These are phyloP conservation scores for Alauda arvensis DNA, from an alignment of 2,797 vertebrate species.

Conservation along the genomic window DNA sequence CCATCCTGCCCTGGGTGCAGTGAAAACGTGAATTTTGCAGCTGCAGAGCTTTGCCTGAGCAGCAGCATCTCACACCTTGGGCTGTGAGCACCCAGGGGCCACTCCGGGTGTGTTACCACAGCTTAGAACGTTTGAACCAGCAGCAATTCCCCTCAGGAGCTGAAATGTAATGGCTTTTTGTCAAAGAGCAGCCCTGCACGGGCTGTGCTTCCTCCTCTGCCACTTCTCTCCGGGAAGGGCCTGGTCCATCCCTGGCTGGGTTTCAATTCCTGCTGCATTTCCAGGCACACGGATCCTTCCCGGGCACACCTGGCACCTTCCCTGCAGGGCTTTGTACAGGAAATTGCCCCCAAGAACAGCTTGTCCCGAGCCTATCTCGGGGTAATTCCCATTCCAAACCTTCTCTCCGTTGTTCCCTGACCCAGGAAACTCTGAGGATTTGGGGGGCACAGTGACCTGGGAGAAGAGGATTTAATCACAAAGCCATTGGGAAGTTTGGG, in stretches of 20 bases:
- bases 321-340: background rate
- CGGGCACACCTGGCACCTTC: background rate
- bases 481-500: background rate
- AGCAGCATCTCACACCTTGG: background rate
- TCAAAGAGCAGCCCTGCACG: background rate
- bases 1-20: background rate
- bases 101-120: background rate
- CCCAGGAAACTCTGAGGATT: background rate
- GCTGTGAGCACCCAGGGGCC: background rate
- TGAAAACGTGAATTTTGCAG: background rate
- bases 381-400: background rate
- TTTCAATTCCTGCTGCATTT: background rate
- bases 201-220: background rate
- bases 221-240: background rate
- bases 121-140: background rate
- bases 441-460: background rate
- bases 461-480: background rate
- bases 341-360: background rate
- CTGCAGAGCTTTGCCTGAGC: background rate
- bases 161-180: background rate
- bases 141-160: background rate
- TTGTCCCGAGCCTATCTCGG: background rate
- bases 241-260: background rate
- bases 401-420: background rate
- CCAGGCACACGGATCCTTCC: background rate